Evolutionary conservation across 2,797 vertebrate species (phyloP).

Genomic region (Hyperoplus lanceolatus): DNA sequence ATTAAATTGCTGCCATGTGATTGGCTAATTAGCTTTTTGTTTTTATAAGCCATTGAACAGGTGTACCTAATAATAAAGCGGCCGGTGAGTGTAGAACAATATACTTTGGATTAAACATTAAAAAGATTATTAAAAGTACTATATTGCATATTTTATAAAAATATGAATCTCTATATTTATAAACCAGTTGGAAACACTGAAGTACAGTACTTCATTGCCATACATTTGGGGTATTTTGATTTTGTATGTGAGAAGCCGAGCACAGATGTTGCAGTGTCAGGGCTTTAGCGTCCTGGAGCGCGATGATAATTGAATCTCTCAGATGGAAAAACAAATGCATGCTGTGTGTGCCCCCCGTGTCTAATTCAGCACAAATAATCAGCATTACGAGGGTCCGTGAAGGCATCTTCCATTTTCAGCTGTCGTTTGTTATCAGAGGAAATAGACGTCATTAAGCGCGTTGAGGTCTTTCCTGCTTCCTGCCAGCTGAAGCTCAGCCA

Average conservation of each 20-base stretch:
- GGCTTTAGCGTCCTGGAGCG: slow-evolving; percentile 15
- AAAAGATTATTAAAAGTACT: too few relatives aligned
- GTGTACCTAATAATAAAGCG: too few relatives aligned
- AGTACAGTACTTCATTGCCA: background rate
- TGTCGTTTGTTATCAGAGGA: slow-evolving; percentile 39
- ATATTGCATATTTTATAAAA: too few relatives aligned
- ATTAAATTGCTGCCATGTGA: too few relatives aligned
- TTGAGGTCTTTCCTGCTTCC: slow-evolving; percentile 50
- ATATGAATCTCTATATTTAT: too few relatives aligned
- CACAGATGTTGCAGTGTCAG: slow-evolving; percentile 20
- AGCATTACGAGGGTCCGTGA: background rate
- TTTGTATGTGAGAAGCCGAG: slow-evolving; percentile 16
- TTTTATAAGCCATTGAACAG: too few relatives aligned
- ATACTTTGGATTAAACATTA: too few relatives aligned
- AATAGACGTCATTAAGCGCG: slow-evolving; percentile 14
- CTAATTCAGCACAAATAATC: background rate
- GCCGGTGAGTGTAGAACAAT: too few relatives aligned
- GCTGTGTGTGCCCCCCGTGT: too few relatives aligned
- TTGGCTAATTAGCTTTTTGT: too few relatives aligned
- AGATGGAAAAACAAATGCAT: background rate
- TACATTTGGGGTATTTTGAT: slow-evolving; percentile 19
- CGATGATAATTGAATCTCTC: slow-evolving; percentile 1
- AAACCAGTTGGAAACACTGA: slow-evolving; percentile 16
- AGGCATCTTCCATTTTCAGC: slow-evolving; percentile 2
- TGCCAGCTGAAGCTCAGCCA: slow-evolving; percentile 57